Conservation (phyloP, 2,113 vertebrate genomes). For the Nerophis ophidion region DNA sequence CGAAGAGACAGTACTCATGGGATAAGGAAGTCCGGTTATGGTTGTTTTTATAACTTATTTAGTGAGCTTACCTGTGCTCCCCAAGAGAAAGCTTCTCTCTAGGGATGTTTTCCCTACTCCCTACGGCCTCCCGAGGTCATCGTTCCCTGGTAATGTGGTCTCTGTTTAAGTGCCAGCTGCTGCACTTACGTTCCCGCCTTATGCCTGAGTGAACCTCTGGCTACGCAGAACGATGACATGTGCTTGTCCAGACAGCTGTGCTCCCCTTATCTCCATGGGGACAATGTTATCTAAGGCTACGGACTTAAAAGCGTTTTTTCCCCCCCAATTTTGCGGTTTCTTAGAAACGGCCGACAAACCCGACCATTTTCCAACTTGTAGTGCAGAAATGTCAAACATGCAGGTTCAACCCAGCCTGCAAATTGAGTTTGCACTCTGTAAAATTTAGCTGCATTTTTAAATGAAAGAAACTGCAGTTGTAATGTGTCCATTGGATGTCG, state of each 20-base stretch:
- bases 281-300: constrained; percentile 26
- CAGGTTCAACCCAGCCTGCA: no score
- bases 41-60: constrained; percentile 9
- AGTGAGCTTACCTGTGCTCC: constrained; percentile 9
- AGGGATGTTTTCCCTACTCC: constrained; percentile 20
- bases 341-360: no score
- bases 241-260: constrained; percentile 39
- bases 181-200: constrained; percentile 25
- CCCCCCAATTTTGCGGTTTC: no score
- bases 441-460: no score
- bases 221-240: constrained; percentile 22
- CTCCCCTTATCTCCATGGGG: constrained; percentile 16
- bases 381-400: no score
- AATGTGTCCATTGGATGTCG: no score
- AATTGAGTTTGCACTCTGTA: no score
- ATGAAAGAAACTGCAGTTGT: no score
- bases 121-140: constrained; percentile 23
- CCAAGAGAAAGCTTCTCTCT: constrained; percentile 19
- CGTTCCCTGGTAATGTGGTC: constrained; percentile 16
- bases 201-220: constrained; percentile 34
- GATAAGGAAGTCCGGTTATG: background rate
- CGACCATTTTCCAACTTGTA: no score
- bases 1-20: background rate
- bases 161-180: constrained; percentile 34
- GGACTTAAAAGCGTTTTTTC: no score